A percentile compares a stretch with the other conserved stretches of the same genome.
Evolutionary conservation across 2,888 invertebrate genomes (phyloP).

Genomic region (Eupithecia pulchellata): DNA sequence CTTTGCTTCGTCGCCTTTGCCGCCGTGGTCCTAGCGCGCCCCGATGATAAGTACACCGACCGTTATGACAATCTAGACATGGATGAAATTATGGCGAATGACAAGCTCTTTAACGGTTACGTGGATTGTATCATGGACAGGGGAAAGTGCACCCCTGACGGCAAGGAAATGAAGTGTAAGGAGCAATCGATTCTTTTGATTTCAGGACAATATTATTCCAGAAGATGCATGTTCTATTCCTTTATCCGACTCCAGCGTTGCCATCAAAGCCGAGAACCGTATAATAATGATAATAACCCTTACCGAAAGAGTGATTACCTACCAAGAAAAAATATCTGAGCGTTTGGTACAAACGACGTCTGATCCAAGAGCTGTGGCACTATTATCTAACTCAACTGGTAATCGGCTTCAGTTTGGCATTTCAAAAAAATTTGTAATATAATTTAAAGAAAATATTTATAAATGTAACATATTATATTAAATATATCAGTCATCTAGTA

Average conservation of each 20-base stretch:
- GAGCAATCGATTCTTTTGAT: conserved; percentile 31
- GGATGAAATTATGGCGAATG: conserved; percentile 87
- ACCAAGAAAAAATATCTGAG: no score
- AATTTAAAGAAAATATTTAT: no score
- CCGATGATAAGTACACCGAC: conserved; percentile 80
- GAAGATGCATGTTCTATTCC: background rate
- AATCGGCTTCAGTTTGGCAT: no score
- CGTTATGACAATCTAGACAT: conserved; percentile 88
- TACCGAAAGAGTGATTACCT: no score
- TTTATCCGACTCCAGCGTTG: background rate
- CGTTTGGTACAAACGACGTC: no score
- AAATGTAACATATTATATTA: no score
- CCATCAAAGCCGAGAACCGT: background rate
- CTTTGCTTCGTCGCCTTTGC: conserved; percentile 58
- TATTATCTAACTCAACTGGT: no score
- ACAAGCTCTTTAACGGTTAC: conserved; percentile 87
- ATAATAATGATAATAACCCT: no score
- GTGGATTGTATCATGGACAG: conserved; percentile 87
- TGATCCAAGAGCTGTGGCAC: no score
- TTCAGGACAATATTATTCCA: background rate
- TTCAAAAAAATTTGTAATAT: no score
- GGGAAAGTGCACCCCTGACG: conserved; percentile 88
- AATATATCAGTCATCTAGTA: no score
- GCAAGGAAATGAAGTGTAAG: conserved; percentile 89
- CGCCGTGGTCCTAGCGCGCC: conserved; percentile 50